These are phyloP conservation scores for Eubasilissa regina DNA, from an alignment of 1,140 invertebrate genomes.

Conservation along the genomic window DNA sequence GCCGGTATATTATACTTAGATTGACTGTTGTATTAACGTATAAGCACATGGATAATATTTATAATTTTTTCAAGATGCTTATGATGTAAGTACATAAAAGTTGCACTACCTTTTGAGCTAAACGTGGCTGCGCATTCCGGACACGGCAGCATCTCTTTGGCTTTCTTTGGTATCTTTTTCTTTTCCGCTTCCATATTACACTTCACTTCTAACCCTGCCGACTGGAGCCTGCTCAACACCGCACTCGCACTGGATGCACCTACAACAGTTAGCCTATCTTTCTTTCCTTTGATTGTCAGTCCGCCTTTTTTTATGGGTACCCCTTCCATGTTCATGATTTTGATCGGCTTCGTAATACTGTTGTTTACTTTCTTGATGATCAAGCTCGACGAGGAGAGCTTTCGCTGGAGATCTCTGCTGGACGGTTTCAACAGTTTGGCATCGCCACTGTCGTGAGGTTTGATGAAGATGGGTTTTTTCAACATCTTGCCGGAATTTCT, in stretches of 20 bases:
- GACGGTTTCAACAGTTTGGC: slow-evolving; percentile 33
- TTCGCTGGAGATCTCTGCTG: slow-evolving; percentile 47
- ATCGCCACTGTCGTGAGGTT: slow-evolving; percentile 7
- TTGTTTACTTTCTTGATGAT: slow-evolving; percentile 54
- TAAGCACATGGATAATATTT: too few relatives aligned
- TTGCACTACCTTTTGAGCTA: slow-evolving; percentile 46
- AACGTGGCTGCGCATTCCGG: slow-evolving; percentile 49
- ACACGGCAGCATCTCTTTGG: slow-evolving; percentile 51
- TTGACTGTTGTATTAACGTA: too few relatives aligned
- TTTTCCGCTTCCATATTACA: slow-evolving; percentile 19
- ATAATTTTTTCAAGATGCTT: too few relatives aligned
- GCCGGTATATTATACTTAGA: too few relatives aligned
- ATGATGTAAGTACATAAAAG: too few relatives aligned
- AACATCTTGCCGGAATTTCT: slow-evolving; percentile 21
- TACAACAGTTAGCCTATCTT: slow-evolving; percentile 1
- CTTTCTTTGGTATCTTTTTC: slow-evolving; percentile 24
- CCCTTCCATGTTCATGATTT: slow-evolving; percentile 12
- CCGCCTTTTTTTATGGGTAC: neutral
- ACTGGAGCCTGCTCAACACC: slow-evolving; percentile 41
- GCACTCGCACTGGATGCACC: neutral
- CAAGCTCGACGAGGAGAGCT: slow-evolving; percentile 32
- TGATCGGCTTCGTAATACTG: slow-evolving; percentile 26
- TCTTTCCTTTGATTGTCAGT: slow-evolving; percentile 23
- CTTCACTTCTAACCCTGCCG: slow-evolving; percentile 41
- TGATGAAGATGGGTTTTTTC: slow-evolving; percentile 38